Conservation (phyloP, 1,140 invertebrate genomes). For the Gonioctena quinquepunctata region DNA sequence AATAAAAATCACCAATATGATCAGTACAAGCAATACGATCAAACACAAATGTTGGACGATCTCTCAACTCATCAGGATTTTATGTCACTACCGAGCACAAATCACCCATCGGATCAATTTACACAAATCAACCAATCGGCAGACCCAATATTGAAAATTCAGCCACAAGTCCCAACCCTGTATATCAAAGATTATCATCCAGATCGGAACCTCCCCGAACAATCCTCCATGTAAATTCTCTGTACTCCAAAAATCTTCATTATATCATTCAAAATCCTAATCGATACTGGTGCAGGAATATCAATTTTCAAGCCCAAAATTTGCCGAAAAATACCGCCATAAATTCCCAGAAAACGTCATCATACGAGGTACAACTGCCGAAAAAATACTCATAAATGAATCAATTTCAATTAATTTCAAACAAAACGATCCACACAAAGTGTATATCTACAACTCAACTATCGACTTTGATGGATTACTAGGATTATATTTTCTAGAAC, state of each 20-base stretch:
- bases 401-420: background rate
- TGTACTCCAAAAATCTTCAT: background rate
- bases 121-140: no score
- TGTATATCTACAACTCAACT: constrained; percentile 12
- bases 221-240: background rate
- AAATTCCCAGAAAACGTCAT: background rate
- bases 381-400: background rate
- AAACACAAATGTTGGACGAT: background rate
- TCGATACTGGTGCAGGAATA: no score
- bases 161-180: no score
- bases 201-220: background rate
- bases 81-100: background rate
- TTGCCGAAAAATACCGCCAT: background rate
- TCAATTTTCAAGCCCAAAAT: no score
- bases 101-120: background rate
- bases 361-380: background rate
- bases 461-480: constrained; percentile 24
- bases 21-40: background rate
- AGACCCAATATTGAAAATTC: no score
- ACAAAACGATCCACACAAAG: constrained; percentile 12
- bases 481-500: constrained; percentile 11
- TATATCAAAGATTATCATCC: no score
- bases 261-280: background rate
- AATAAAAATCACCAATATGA: background rate
- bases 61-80: background rate